These are phyloP conservation scores for Harmothoe impar DNA, from an alignment of 2,888 invertebrate species.

Conservation along the genomic window DNA sequence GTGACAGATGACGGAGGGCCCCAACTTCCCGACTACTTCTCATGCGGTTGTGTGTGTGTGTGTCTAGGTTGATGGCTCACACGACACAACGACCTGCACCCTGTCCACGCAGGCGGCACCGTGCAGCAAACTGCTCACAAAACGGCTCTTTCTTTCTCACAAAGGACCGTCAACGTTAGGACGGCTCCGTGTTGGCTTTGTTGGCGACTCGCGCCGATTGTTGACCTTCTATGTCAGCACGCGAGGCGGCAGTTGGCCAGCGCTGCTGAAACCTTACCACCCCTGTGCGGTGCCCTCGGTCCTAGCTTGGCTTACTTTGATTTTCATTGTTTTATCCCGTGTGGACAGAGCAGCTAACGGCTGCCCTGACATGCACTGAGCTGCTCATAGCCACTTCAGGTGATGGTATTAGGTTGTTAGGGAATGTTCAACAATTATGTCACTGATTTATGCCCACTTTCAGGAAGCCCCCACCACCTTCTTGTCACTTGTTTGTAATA, in stretches of 20 bases:
- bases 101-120: constrained; percentile 1
- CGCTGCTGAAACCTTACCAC: neutral
- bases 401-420: too few relatives aligned
- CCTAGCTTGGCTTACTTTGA: neutral
- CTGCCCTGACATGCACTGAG: neutral
- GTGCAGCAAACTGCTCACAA: constrained; percentile 23
- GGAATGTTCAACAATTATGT: too few relatives aligned
- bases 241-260: neutral
- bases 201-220: neutral
- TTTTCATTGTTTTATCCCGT: constrained; percentile 21
- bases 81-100: neutral
- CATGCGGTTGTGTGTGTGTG: neutral
- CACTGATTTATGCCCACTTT: too few relatives aligned
- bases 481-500: too few relatives aligned
- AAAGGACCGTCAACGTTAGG: neutral
- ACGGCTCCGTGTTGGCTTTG: constrained; percentile 3
- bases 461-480: too few relatives aligned
- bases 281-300: neutral
- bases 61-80: neutral
- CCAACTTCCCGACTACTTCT: neutral
- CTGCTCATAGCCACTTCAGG: too few relatives aligned
- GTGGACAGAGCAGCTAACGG: constrained; percentile 21
- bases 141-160: neutral
- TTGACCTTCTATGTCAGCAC: constrained; percentile 19
- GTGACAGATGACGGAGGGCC: neutral